These are phyloP conservation scores for Drosophila kuntzei DNA, from an alignment of 2,888 invertebrate species.

Conservation along the genomic window DNA sequence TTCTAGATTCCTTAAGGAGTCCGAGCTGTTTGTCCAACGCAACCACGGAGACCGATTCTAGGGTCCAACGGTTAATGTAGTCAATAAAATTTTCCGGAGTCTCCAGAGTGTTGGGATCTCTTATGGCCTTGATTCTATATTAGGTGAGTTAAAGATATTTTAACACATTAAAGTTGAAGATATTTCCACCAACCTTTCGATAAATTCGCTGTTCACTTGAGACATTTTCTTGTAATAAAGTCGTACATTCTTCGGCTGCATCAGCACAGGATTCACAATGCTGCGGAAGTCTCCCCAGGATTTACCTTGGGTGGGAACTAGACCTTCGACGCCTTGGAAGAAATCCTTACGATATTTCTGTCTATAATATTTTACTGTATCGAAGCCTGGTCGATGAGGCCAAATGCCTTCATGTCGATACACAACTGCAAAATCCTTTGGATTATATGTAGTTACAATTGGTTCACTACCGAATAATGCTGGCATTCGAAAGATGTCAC, in stretches of 20 bases:
- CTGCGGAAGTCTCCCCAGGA: slow-evolving; percentile 89
- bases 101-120: slow-evolving; percentile 79
- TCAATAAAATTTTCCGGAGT: slow-evolving; percentile 86
- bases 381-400: slow-evolving; percentile 85
- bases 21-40: slow-evolving; percentile 85
- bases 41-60: slow-evolving; percentile 86
- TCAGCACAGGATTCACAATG: slow-evolving; percentile 88
- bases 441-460: slow-evolving; percentile 85
- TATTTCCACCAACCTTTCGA: slow-evolving; percentile 53
- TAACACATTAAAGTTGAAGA: slow-evolving; percentile 30
- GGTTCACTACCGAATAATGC: slow-evolving; percentile 76
- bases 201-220: slow-evolving; percentile 84
- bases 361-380: slow-evolving; percentile 85
- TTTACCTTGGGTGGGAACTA: slow-evolving; percentile 82
- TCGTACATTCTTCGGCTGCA: slow-evolving; percentile 87
- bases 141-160: background rate
- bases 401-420: slow-evolving; percentile 86
- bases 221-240: slow-evolving; percentile 86
- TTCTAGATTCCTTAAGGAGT: slow-evolving; percentile 55
- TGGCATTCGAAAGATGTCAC: slow-evolving; percentile 84
- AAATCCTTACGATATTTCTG: slow-evolving; percentile 61
- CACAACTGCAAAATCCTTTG: slow-evolving; percentile 86
- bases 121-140: slow-evolving; percentile 82
- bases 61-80: slow-evolving; percentile 87
- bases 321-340: slow-evolving; percentile 68